Conservation (phyloP, 2,797 vertebrate species). For the Pseudochromis fuscus region DNA sequence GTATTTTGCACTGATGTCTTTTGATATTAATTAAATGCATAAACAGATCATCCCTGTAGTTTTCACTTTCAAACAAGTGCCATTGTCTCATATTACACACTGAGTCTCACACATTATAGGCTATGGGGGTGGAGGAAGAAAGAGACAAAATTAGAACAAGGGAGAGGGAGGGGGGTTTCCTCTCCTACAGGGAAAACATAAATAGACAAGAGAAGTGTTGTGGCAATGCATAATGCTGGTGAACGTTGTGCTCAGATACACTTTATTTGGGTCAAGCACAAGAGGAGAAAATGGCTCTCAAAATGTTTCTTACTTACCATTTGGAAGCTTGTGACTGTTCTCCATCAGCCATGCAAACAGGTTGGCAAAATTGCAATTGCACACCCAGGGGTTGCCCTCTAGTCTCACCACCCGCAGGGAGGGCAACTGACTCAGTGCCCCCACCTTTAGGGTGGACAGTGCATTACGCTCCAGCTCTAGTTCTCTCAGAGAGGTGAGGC, state of each 20-base stretch:
- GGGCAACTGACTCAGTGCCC: conserved; percentile 90
- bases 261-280: conserved; percentile 57
- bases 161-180: conserved; percentile 77
- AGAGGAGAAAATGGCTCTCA: conserved; percentile 15
- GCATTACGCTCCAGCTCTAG: conserved; percentile 95
- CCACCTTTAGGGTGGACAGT: conserved; percentile 91
- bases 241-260: conserved; percentile 38
- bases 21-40: conserved; percentile 1
- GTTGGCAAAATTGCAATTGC: conserved; percentile 96
- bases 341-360: conserved; percentile 95
- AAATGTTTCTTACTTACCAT: conserved; percentile 86
- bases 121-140: conserved; percentile 71
- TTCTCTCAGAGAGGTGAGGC: conserved; percentile 93
- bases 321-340: conserved; percentile 94
- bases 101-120: conserved; percentile 66
- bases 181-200: conserved; percentile 75
- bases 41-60: conserved; percentile 37
- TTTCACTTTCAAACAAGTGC: conserved; percentile 48
- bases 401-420: conserved; percentile 92
- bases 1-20: conserved; percentile 28
- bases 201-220: conserved; percentile 69
- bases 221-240: conserved; percentile 46
- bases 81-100: conserved; percentile 71
- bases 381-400: conserved; percentile 97
- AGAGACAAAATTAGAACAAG: conserved; percentile 78